phyloP scores from a whole-genome alignment of 1,140 invertebrate genomes.

The Apolygus lucorum region DNA sequence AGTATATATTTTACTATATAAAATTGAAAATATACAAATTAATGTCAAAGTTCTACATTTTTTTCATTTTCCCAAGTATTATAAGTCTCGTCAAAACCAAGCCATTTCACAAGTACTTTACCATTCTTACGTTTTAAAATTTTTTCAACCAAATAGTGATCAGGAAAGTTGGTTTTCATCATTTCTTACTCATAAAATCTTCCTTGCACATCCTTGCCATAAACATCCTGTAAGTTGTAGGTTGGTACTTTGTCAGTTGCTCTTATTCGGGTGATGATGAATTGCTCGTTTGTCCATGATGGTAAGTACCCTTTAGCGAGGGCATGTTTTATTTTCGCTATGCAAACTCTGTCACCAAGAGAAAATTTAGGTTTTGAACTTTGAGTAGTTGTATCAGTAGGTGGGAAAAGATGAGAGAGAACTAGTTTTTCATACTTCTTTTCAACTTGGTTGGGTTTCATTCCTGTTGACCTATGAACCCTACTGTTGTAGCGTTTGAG shows the following conservation, averaged over 20 bases:
- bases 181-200: neutral
- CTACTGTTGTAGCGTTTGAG: neutral
- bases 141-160: neutral
- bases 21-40: neutral
- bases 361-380: neutral
- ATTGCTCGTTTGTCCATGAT: neutral
- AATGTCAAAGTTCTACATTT: no score
- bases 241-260: neutral
- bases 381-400: neutral
- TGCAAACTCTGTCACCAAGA: neutral
- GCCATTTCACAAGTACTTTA: no score
- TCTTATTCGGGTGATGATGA: constrained; percentile 22
- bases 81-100: no score
- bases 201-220: neutral
- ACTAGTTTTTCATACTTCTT: neutral
- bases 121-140: neutral
- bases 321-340: neutral
- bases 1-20: neutral
- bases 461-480: neutral
- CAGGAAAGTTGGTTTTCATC: neutral
- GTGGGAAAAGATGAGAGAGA: neutral
- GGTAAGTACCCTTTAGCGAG: neutral
- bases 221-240: neutral
- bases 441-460: neutral
- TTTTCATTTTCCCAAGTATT: no score